Evolutionary conservation across 2,113 vertebrate genomes (phyloP).

Genomic region (Thermophis baileyi): DNA sequence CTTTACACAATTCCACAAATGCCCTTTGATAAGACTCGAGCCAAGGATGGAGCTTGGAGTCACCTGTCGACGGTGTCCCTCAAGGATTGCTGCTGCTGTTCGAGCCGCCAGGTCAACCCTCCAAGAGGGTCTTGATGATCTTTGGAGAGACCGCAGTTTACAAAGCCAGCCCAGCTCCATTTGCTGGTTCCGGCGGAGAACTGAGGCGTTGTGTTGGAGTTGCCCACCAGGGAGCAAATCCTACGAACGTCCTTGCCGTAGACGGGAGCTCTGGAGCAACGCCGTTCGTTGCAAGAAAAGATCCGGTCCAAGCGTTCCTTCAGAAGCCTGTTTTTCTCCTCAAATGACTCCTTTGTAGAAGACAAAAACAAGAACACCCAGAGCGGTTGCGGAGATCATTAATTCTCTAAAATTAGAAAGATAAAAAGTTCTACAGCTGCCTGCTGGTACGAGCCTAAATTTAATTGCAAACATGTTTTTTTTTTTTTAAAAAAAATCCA

Average conservation of each 20-base stretch:
- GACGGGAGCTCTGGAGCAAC: constrained; percentile 79
- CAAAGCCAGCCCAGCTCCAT: constrained; percentile 80
- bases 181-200: constrained; percentile 45
- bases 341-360: constrained; percentile 75
- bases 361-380: not conserved
- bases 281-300: constrained; percentile 82
- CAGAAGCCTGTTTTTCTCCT: constrained; percentile 81
- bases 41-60: not conserved
- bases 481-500: not conserved
- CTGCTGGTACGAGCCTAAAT: not conserved
- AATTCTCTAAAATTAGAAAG: not conserved
- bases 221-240: constrained; percentile 67
- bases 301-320: constrained; percentile 85
- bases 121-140: constrained; percentile 54
- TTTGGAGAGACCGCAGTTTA: constrained; percentile 59
- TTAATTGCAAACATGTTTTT: not conserved
- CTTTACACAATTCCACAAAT: not conserved
- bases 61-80: constrained; percentile 73
- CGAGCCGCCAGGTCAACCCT: constrained; percentile 66
- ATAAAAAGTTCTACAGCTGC: not conserved
- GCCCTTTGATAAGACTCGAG: not conserved
- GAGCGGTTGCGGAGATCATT: not conserved
- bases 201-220: constrained; percentile 12
- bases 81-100: constrained; percentile 63
- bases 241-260: constrained; percentile 86